Evolutionary conservation across 2,113 vertebrate genomes (phyloP).

Genomic region (Cynopterus brachyotis): DNA sequence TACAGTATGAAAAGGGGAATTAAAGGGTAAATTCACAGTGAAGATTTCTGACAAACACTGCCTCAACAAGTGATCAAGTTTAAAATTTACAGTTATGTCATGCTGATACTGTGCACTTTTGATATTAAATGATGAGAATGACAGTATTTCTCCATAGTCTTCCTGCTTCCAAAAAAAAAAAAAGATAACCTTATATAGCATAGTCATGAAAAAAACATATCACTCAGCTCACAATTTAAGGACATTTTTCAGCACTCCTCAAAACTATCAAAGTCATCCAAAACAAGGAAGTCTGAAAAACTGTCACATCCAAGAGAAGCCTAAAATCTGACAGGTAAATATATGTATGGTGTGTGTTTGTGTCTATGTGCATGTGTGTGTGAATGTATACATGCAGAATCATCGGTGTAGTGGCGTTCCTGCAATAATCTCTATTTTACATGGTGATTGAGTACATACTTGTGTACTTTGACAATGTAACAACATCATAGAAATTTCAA

Average conservation of each 20-base stretch:
- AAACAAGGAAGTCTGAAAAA: not conserved
- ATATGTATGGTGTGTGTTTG: not conserved
- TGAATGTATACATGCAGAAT: not conserved
- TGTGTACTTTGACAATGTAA: not conserved
- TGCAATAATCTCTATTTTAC: not conserved
- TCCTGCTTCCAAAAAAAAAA: not conserved
- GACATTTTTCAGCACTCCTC: not conserved
- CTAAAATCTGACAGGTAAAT: not conserved
- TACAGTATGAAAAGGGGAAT: not conserved
- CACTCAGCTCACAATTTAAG: not conserved
- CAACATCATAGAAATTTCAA: not conserved
- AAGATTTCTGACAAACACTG: not conserved
- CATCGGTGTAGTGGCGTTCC: not conserved
- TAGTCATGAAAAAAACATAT: not conserved
- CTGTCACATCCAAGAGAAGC: not conserved
- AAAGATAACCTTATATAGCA: not conserved
- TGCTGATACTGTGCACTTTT: not conserved
- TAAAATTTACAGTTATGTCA: not conserved
- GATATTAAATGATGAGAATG: not conserved
- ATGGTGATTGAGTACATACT: not conserved
- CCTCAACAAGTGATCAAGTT: not conserved
- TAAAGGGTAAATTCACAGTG: not conserved
- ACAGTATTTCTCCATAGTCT: not conserved
- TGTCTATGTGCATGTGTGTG: not conserved
- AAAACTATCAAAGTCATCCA: not conserved